phyloP scores from a whole-genome alignment of 2,888 invertebrate species.

The Callinectes sapidus region DNA sequence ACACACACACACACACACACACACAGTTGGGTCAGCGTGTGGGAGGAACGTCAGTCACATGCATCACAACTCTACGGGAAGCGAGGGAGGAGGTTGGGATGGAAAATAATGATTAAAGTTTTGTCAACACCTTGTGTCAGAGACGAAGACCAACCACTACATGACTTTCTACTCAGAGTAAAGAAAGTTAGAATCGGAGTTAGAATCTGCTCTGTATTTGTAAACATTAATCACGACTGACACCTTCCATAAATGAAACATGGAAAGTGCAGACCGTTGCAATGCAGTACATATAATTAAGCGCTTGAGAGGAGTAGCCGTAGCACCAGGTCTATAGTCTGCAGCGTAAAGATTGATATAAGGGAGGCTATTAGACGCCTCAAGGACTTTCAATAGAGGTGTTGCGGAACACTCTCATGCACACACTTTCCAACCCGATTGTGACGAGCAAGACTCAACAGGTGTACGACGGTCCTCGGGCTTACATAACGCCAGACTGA shows the following conservation, averaged over 20 bases:
- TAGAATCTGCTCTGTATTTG: background rate
- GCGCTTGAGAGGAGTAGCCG: background rate
- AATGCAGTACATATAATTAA: background rate
- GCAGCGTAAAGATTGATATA: background rate
- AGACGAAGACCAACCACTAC: background rate
- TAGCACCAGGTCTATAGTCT: background rate
- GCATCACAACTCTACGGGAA: conserved; percentile 14
- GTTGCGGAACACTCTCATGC: conserved; percentile 15
- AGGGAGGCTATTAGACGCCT: background rate
- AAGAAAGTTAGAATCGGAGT: background rate
- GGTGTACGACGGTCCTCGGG: conserved; percentile 55
- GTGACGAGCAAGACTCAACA: conserved; percentile 49
- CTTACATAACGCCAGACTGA: conserved; percentile 70
- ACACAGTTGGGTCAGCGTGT: background rate
- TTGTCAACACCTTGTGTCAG: background rate
- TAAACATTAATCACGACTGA: background rate
- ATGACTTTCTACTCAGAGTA: background rate
- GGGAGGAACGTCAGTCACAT: background rate
- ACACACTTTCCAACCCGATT: conserved; percentile 29
- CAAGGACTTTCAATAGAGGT: background rate
- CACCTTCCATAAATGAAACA: background rate
- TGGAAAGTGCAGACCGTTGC: background rate
- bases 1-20: background rate
- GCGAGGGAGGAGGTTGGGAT: background rate
- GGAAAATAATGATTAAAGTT: background rate